These are phyloP conservation scores for Montipora sp. DNA, from an alignment of 64 coral and sea anemone species.

Conservation along the genomic window DNA sequence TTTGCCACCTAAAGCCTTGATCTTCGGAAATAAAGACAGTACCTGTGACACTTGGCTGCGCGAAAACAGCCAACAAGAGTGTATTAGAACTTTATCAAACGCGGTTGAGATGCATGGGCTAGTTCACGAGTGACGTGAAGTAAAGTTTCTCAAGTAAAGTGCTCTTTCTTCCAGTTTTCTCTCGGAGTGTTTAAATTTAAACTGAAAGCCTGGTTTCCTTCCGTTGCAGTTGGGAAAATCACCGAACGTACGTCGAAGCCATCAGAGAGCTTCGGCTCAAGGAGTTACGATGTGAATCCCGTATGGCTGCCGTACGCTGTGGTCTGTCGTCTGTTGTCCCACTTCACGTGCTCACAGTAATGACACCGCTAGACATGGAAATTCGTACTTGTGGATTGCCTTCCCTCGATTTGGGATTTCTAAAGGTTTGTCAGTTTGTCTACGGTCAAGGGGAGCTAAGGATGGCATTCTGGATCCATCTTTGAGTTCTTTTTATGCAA, in stretches of 20 bases:
- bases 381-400: conserved; percentile 90
- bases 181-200: not conserved
- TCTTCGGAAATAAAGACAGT: too few species aligned
- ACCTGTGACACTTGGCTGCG: too few species aligned
- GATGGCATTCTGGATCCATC: not conserved
- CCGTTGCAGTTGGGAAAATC: conserved; percentile 92
- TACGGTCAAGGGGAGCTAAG: not conserved
- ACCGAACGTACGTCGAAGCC: conserved; percentile 74
- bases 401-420: conserved; percentile 94
- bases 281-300: conserved; percentile 83
- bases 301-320: conserved; percentile 83
- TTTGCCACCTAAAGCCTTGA: too few species aligned
- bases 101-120: too few species aligned
- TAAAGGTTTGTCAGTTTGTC: conserved; percentile 66
- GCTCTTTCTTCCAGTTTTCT: too few species aligned
- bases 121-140: too few species aligned
- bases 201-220: not conserved
- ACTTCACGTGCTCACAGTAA: conserved; percentile 77
- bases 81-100: too few species aligned
- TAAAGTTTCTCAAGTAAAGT: too few species aligned
- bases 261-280: conserved; percentile 80
- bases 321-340: conserved; percentile 93
- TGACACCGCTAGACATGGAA: conserved; percentile 89
- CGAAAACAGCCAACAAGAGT: too few species aligned
- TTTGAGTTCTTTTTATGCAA: not conserved